These are phyloP conservation scores for Stegostoma tigrinum DNA, from an alignment of 2,113 vertebrate species.

Conservation along the genomic window DNA sequence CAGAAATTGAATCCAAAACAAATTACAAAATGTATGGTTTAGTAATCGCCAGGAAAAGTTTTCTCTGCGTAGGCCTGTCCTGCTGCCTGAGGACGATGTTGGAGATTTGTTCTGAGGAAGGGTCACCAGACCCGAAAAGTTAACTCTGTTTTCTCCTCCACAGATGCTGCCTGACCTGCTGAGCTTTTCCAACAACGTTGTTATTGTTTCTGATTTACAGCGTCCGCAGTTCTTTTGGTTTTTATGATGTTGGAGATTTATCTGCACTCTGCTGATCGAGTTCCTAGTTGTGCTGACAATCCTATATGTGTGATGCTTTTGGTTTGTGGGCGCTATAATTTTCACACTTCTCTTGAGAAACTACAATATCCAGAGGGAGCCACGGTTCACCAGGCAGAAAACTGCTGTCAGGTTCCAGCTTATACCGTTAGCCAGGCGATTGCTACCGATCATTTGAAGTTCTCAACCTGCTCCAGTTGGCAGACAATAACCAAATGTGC, in stretches of 20 bases:
- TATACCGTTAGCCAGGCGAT: background rate
- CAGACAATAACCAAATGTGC: background rate
- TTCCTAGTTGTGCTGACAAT: background rate
- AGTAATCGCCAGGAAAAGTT: background rate
- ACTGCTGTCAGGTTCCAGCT: background rate
- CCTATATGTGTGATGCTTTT: background rate
- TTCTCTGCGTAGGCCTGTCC: background rate
- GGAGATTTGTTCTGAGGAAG: no score
- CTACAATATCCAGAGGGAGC: background rate
- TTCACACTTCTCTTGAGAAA: background rate
- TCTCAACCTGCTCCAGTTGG: background rate
- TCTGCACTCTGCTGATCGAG: background rate
- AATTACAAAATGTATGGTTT: background rate
- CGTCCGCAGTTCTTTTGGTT: no score
- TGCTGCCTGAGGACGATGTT: no score
- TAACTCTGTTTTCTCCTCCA: no score
- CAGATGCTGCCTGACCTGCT: no score
- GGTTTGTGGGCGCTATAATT: background rate
- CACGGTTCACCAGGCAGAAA: background rate
- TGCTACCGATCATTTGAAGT: background rate
- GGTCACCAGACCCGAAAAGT: no score
- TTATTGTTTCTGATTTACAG: no score
- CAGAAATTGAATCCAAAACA: background rate
- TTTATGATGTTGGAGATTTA: no score
- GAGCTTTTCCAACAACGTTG: no score